Evolutionary conservation across 2,797 vertebrate genomes (phyloP).

Genomic region (Stomatorhinus walkeri): DNA sequence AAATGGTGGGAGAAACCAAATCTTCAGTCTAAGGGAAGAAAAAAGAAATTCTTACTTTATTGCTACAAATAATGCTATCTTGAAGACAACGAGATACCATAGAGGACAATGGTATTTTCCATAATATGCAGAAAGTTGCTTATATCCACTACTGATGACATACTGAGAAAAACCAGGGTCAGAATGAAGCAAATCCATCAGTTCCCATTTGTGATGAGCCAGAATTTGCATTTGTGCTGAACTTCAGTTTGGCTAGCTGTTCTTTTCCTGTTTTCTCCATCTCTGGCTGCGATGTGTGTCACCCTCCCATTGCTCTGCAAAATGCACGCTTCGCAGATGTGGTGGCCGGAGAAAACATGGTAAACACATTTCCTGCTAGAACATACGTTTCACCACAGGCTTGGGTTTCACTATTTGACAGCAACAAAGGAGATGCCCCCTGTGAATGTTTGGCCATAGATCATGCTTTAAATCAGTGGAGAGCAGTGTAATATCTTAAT

Average conservation of each 20-base stretch:
- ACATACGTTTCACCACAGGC: neutral
- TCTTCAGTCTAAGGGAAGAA: neutral
- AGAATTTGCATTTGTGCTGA: neutral
- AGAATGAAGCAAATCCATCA: neutral
- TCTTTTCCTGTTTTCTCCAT: neutral
- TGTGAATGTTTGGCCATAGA: neutral
- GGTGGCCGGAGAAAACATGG: neutral
- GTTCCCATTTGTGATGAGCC: neutral
- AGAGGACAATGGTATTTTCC: neutral
- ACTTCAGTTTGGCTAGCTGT: neutral
- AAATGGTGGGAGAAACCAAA: neutral
- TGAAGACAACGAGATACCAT: neutral
- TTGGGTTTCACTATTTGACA: neutral
- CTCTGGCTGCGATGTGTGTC: neutral
- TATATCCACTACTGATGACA: neutral
- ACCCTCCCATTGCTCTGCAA: neutral
- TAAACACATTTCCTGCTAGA: neutral
- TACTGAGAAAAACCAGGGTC: neutral
- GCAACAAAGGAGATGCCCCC: neutral
- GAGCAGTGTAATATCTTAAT: neutral
- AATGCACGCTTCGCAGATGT: neutral
- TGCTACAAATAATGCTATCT: neutral
- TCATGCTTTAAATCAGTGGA: neutral
- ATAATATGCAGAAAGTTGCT: neutral
- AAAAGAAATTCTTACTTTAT: neutral